Base-by-base conservation (phyloP, 2,888 invertebrate genomes). In the Syrista parreyssii region DNA sequence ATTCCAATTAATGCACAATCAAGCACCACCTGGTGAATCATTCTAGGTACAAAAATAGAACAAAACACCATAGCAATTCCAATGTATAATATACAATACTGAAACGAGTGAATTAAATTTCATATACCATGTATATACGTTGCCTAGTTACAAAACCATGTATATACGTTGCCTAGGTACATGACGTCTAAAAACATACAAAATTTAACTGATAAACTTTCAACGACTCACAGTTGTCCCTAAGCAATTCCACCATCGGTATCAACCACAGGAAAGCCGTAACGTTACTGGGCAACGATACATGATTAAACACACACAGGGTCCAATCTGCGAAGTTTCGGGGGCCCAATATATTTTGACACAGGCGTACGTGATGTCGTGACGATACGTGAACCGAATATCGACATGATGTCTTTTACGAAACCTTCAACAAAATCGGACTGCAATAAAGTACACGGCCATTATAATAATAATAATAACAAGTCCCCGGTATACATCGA, bases 331-430 rank as follows among this genome's bases (percentile, higher is more conserved):
- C 30, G 30, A 74, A 30, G 33, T 74, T 74, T 74, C 35, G 33
- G 74, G 30, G 74, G n/a, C 35, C 74, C 74, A 12, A 74, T 68
- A 33, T 31, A 76, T 76, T 78, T 76, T 76, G 33, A 55, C 68
- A 31, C 73, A 55, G 23, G 11, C 35, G 32, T 72, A 68, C 73
- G 74, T 78, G 78, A 76, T 40, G 74, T 73, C 71, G 31, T 31
- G 55, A 33, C 32, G n/a, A 74, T 55, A 74, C 78, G 76, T 78
- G 78, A 68, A 68, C 74, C 73, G 76, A 76, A 78, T 78, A 74
- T 74, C 74, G 33, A 23, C 30, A 74, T 35, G 11, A 1, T n/a
- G 35, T 33, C 74, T 32, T 71, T 74, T 34, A 74, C 74, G 36
- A 74, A 74, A 74, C 35, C 55, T 55, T 55, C 55, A 55, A 55